phyloP scores from a whole-genome alignment of 64 coral and sea anemone species.

The Stichodactyla helianthus region DNA sequence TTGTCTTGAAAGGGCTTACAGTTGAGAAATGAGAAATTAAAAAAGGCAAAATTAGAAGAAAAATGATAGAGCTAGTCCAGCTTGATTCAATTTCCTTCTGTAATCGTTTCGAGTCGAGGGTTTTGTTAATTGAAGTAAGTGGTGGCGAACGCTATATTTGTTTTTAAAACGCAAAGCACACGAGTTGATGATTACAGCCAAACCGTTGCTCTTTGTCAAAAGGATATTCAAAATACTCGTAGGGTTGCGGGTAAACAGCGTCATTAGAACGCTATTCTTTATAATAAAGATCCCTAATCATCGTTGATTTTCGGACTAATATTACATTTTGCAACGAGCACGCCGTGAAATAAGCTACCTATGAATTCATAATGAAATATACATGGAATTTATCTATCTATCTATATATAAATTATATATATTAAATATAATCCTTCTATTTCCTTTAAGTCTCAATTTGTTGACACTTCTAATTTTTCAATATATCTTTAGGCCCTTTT shows the following conservation, averaged over 20 bases:
- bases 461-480: background rate
- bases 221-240: conserved; percentile 1
- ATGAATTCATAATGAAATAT: background rate
- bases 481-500: background rate
- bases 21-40: background rate
- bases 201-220: background rate
- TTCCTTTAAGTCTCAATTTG: background rate
- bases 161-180: conserved; percentile 4
- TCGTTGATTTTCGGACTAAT: background rate
- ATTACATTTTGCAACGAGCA: background rate
- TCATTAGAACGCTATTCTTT: background rate
- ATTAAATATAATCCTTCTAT: background rate
- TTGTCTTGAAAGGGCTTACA: background rate
- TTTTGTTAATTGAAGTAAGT: conserved; percentile 16
- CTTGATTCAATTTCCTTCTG: background rate
- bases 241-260: background rate
- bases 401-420: too few species aligned
- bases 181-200: background rate
- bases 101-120: background rate
- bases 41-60: background rate
- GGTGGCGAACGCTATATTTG: conserved; percentile 2
- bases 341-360: background rate
- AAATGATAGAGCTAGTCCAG: background rate
- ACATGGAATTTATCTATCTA: background rate
- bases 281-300: background rate